Evolutionary conservation across 2,888 invertebrate species (phyloP).

Genomic region (Sinopyrophorus schimmeli): DNA sequence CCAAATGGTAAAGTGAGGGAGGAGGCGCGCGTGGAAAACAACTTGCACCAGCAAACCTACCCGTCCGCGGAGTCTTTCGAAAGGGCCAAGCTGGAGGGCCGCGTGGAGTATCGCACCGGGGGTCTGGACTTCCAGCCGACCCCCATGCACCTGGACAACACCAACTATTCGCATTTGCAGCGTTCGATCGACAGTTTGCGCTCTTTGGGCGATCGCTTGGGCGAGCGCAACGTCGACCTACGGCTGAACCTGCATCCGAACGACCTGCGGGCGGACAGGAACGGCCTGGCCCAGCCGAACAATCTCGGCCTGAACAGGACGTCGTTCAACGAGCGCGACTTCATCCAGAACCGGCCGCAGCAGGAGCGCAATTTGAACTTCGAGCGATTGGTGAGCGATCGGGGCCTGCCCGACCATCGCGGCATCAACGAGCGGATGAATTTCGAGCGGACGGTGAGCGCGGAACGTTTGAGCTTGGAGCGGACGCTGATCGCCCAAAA

Average conservation of each 20-base stretch:
- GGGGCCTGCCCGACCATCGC: slow-evolving; percentile 32
- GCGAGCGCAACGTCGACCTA: slow-evolving; percentile 53
- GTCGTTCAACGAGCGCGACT: slow-evolving; percentile 34
- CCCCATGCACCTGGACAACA: slow-evolving; percentile 49
- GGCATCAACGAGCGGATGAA: slow-evolving; percentile 45
- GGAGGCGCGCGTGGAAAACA: no score
- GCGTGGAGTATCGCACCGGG: slow-evolving; percentile 53
- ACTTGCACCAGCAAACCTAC: slow-evolving; percentile 8
- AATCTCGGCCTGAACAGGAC: slow-evolving; percentile 48
- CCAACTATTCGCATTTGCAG: slow-evolving; percentile 52
- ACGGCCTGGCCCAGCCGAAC: slow-evolving; percentile 11
- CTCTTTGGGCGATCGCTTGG: slow-evolving; percentile 52
- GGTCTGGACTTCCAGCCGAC: slow-evolving; percentile 55
- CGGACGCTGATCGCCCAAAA: slow-evolving; percentile 45
- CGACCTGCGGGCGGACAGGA: slow-evolving; percentile 39
- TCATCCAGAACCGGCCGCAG: slow-evolving; percentile 48
- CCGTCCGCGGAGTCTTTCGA: no score
- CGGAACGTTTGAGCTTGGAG: slow-evolving; percentile 49
- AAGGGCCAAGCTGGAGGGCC: slow-evolving; percentile 50
- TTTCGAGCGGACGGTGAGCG: slow-evolving; percentile 36
- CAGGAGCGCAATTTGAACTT: slow-evolving; percentile 46
- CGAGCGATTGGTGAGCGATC: slow-evolving; percentile 45
- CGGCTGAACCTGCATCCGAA: slow-evolving; percentile 50
- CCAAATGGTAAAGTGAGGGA: no score
- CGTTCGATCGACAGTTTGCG: slow-evolving; percentile 54